Evolutionary conservation across 2,113 vertebrate genomes (phyloP).

Genomic region (Perca fluviatilis): DNA sequence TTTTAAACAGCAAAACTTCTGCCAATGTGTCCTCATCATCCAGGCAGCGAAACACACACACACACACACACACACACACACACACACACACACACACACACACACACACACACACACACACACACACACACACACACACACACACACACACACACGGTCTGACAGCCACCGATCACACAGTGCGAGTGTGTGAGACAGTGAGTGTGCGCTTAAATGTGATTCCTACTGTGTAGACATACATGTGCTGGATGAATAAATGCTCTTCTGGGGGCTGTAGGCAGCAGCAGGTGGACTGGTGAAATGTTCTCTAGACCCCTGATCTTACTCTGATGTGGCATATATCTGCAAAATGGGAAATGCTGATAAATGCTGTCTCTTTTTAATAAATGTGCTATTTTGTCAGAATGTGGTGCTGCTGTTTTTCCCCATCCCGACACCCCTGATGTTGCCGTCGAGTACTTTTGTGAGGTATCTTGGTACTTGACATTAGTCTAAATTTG

Average conservation of each 20-base stretch:
- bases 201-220: conserved; percentile 29
- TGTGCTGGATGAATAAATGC: conserved; percentile 34
- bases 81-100: background rate
- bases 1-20: conserved; percentile 34
- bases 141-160: conserved; percentile 4
- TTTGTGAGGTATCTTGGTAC: background rate
- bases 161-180: conserved; percentile 15
- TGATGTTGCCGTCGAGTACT: background rate
- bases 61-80: background rate
- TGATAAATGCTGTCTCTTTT: conserved; percentile 84
- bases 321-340: conserved; percentile 61
- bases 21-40: background rate
- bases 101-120: background rate
- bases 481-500: no score
- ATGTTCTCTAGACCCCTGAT: conserved; percentile 53
- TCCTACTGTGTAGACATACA: conserved; percentile 42
- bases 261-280: conserved; percentile 46
- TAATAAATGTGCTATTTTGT: conserved; percentile 89
- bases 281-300: conserved; percentile 56
- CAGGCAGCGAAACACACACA: conserved; percentile 25
- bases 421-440: background rate
- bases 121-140: background rate
- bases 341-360: conserved; percentile 75
- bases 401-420: conserved; percentile 63
- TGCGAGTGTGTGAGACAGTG: conserved; percentile 29